Evolutionary conservation across 2,797 vertebrate species (phyloP).

Genomic region (Eremophila alpestris): DNA sequence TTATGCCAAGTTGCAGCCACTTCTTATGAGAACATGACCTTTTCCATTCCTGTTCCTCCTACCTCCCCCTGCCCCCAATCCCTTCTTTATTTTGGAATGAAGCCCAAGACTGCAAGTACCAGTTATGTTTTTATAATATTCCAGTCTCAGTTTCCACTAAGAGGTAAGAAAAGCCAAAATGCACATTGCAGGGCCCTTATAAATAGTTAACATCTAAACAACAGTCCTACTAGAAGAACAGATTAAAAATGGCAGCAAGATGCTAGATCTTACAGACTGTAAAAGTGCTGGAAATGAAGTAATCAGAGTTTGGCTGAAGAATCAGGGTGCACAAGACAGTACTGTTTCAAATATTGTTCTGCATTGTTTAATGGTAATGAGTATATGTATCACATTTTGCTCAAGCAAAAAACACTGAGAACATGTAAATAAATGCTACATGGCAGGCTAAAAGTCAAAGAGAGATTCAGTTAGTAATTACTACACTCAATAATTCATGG

Average conservation of each 20-base stretch:
- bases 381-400: neutral
- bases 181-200: neutral
- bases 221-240: neutral
- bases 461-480: neutral
- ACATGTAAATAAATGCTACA: neutral
- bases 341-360: neutral
- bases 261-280: neutral
- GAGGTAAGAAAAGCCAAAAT: conserved; percentile 1
- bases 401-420: neutral
- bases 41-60: neutral
- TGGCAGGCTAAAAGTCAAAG: neutral
- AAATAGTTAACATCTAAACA: conserved; percentile 1
- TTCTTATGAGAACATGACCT: conserved; percentile 22
- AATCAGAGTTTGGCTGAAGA: neutral
- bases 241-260: neutral
- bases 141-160: neutral
- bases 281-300: neutral
- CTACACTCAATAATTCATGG: neutral
- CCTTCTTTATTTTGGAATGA: conserved; percentile 15
- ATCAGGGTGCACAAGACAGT: neutral
- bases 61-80: neutral
- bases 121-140: neutral
- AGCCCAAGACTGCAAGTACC: neutral
- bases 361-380: neutral
- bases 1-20: neutral